Conservation (phyloP, 1,140 invertebrate species). For the Acromyrmex heyeri region DNA sequence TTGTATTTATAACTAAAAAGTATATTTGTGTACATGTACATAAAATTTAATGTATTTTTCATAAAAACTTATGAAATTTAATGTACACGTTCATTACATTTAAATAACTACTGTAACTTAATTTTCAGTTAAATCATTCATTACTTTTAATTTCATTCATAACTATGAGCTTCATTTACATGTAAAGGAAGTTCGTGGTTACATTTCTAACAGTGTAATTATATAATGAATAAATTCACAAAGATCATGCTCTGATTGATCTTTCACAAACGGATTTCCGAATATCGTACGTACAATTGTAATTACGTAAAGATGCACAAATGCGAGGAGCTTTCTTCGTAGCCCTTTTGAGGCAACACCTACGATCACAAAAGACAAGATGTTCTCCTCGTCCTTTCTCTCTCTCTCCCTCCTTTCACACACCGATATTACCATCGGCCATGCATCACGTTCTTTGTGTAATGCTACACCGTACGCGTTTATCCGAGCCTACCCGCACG, state of each 20-base stretch:
- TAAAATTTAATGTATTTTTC: no score
- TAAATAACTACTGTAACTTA: no score
- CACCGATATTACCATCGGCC: constrained; percentile 51
- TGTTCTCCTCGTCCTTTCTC: constrained; percentile 53
- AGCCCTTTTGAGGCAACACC: constrained; percentile 48
- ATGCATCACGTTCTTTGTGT: constrained; percentile 75
- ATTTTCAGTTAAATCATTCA: no score
- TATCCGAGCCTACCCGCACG: constrained; percentile 67
- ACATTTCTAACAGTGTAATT: no score
- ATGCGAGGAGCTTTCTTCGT: constrained; percentile 31
- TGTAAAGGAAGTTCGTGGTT: no score
- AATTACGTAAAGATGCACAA: background rate
- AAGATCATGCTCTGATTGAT: background rate
- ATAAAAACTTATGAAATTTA: no score
- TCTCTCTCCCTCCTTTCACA: constrained; percentile 33
- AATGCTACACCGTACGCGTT: constrained; percentile 74
- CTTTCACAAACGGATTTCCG: background rate
- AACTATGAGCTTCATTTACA: no score
- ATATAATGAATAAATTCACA: background rate
- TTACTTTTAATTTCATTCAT: no score
- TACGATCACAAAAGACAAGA: constrained; percentile 46
- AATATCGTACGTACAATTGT: constrained; percentile 22
- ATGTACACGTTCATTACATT: no score
- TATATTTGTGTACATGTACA: no score
- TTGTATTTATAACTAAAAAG: no score